A percentile compares a stretch with the other conserved stretches of the same genome.
Evolutionary conservation across 2,113 vertebrate genomes (phyloP).

Genomic region (Oryzias celebensis): DNA sequence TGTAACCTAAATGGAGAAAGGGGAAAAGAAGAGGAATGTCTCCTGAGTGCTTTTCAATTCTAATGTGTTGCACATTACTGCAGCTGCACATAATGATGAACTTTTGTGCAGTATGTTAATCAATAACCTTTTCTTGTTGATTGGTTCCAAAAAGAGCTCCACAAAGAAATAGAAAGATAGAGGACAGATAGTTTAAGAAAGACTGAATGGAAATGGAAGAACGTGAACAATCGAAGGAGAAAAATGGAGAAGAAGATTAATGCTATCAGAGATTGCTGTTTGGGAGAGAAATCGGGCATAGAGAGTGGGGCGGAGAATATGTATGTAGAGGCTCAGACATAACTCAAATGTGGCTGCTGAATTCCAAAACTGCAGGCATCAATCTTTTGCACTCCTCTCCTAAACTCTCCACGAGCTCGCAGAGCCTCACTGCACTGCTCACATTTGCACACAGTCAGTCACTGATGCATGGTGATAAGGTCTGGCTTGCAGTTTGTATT

Average conservation of each 20-base stretch:
- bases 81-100: too few relatives aligned
- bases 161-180: not conserved
- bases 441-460: slow-evolving; percentile 7
- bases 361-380: not conserved
- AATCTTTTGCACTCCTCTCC: not conserved
- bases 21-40: not conserved
- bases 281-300: too few relatives aligned
- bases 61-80: too few relatives aligned
- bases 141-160: not conserved
- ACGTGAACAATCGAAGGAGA: too few relatives aligned
- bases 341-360: too few relatives aligned
- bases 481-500: slow-evolving; percentile 12
- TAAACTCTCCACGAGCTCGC: slow-evolving; percentile 5
- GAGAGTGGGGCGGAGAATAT: too few relatives aligned
- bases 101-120: too few relatives aligned
- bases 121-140: too few relatives aligned
- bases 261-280: too few relatives aligned
- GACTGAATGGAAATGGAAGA: too few relatives aligned
- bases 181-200: too few relatives aligned
- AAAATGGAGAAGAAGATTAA: not conserved
- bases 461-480: slow-evolving; percentile 20
- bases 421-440: not conserved
- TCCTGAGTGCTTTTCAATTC: not conserved
- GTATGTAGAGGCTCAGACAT: too few relatives aligned
- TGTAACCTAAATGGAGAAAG: slow-evolving; percentile 69